Conservation (phyloP, 2,797 vertebrate genomes). For the Orestias chungarensis region DNA sequence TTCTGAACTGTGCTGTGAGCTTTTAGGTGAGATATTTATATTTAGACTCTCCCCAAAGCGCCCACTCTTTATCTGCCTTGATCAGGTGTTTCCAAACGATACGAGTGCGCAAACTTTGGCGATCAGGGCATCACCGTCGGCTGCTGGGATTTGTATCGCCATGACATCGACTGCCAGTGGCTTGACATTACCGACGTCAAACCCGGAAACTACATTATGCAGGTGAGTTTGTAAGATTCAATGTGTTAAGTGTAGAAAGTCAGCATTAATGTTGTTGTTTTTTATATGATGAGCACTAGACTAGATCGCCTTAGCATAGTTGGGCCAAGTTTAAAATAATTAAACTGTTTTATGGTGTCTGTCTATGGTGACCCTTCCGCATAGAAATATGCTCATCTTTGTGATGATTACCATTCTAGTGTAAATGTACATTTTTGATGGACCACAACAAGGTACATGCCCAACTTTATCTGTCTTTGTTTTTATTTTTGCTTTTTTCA, state of each 20-base stretch:
- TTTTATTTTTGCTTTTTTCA: neutral
- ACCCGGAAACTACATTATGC: constrained; percentile 96
- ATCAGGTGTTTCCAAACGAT: constrained; percentile 90
- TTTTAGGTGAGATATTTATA: neutral
- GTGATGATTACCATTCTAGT: neutral
- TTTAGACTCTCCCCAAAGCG: neutral
- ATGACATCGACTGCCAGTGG: constrained; percentile 99
- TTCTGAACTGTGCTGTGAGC: neutral
- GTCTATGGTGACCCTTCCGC: too few species aligned
- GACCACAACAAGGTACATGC: neutral
- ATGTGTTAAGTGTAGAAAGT: neutral
- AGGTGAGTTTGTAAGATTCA: constrained; percentile 74
- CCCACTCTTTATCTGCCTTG: neutral
- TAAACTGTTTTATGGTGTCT: too few species aligned
- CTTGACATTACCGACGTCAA: constrained; percentile 95
- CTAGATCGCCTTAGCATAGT: neutral
- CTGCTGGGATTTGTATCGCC: constrained; percentile 96
- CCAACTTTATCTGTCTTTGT: neutral
- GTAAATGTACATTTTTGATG: neutral
- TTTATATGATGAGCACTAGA: neutral
- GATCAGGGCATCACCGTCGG: constrained; percentile 98
- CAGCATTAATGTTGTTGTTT: neutral
- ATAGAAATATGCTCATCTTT: neutral
- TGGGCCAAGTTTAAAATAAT: neutral
- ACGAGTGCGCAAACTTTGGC: constrained; percentile 98